Conservation (phyloP, 2,113 vertebrate species). For the Himantopus leucocephalus region DNA sequence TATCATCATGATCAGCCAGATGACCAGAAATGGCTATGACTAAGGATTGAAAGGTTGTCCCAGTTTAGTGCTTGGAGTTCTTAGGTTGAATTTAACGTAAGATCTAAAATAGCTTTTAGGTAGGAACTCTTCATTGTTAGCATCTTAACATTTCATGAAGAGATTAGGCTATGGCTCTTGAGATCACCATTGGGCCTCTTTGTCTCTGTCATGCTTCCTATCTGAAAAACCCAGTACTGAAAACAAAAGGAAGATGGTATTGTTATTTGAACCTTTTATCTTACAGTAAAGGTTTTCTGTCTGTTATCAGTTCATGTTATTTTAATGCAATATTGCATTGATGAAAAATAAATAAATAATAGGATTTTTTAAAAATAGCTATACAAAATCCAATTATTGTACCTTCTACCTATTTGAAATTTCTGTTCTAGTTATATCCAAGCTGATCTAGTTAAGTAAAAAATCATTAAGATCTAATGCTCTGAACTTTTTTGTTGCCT, state of each 20-base stretch:
- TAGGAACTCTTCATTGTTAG: neutral
- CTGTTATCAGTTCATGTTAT: neutral
- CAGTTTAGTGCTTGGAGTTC: neutral
- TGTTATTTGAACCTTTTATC: neutral
- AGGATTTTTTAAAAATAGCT: neutral
- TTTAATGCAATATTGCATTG: neutral
- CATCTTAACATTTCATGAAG: neutral
- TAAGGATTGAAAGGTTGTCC: neutral
- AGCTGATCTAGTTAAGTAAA: neutral
- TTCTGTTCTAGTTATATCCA: neutral
- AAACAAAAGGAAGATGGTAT: neutral
- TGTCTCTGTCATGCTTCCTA: neutral
- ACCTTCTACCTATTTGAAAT: neutral
- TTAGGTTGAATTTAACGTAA: neutral
- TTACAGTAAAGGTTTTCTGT: neutral
- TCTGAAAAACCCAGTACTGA: neutral
- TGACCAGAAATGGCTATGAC: neutral
- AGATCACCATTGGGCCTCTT: neutral
- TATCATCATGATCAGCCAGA: neutral
- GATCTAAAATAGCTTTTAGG: neutral
- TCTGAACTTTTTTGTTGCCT: neutral
- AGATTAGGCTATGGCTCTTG: neutral
- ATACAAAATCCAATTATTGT: neutral
- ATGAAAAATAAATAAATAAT: neutral
- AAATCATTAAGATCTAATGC: neutral